Base-by-base conservation (phyloP, 2,888 invertebrate species). In the Agonum fuliginosum region DNA sequence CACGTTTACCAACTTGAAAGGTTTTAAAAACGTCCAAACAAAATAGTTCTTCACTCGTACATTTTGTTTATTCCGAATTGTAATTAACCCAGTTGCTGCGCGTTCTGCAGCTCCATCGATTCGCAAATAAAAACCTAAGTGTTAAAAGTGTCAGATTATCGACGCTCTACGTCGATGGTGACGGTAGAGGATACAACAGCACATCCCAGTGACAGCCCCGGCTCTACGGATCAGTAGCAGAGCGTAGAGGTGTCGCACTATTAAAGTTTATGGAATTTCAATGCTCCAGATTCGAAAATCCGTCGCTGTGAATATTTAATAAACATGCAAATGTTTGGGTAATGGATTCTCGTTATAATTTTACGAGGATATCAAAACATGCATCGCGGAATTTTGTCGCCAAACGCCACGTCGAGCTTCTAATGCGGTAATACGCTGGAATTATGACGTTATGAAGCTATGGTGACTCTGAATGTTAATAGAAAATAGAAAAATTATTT, bases 341-440 rank as follows among this genome's bases (percentile, higher is more conserved):
- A 62, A 62, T 62, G 58, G 58, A 62, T 62, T 62, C 34, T 27
- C 58, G 58, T 30, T 62, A 62, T 62, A 62, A 62, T 62, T 62
- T 62, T 62, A 62, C 58, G 58, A 62, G 30, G 30, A 62, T 62
- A 62, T 62, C 58, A 62, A 62, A 62, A 62, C 34, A 62, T 62
- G 58, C 58, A 51, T 22, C 51, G 46, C 14, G 46, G 46, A 46
- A 17, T 46, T 46, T 17, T 46, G 46, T 17, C 17, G 37, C n/a
- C n/a, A n/a, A n/a, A n/a, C n/a, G n/a, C n/a, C n/a, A n/a, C n/a
- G n/a, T n/a, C n/a, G n/a, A n/a, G 37, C 0, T 37, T 37, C 37
- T 37, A 37, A 37, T n/a, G 12, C 8, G 10, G 37, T 37, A 37
- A 37, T 37, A 37, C 37, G 37, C n/a, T n/a, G 37, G 12, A 12